Conservation (phyloP, 2,113 vertebrate species). For the Phodopus roborovskii region DNA sequence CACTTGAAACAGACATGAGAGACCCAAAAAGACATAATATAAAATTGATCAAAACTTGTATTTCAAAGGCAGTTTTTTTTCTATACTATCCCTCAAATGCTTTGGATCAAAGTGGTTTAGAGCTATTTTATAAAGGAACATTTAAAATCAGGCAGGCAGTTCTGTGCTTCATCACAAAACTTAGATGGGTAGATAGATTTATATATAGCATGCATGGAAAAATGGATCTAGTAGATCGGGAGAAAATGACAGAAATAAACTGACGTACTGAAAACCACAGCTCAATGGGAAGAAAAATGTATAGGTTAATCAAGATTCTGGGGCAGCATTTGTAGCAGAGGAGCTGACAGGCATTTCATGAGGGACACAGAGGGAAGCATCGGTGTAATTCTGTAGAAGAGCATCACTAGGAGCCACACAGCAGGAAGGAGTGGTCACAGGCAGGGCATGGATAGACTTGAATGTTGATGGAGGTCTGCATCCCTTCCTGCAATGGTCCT, state of each 20-base stretch:
- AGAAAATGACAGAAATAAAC: slow-evolving; percentile 18
- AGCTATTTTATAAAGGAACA: slow-evolving; percentile 59
- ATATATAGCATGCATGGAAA: not conserved
- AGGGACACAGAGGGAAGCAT: slow-evolving; percentile 28
- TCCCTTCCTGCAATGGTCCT: not conserved
- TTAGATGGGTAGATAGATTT: not conserved
- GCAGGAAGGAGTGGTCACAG: slow-evolving; percentile 43
- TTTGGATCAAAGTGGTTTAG: slow-evolving; percentile 76
- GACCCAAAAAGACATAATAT: slow-evolving; percentile 85
- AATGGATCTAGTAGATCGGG: not conserved
- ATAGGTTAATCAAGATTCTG: slow-evolving; percentile 63
- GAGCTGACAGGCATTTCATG: slow-evolving; percentile 49
- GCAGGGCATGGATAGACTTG: not conserved
- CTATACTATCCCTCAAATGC: slow-evolving; percentile 34
- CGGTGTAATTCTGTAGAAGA: slow-evolving; percentile 33
- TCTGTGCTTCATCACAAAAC: slow-evolving; percentile 18
- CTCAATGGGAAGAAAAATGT: not conserved
- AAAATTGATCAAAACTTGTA: slow-evolving; percentile 88
- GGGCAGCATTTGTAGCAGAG: not conserved
- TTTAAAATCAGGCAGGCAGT: slow-evolving; percentile 48
- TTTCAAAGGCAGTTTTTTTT: slow-evolving; percentile 85
- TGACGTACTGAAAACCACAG: not conserved
- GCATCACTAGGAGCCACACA: slow-evolving; percentile 8
- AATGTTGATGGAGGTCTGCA: slow-evolving; percentile 48
- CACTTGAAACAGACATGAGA: slow-evolving; percentile 87